Conservation (phyloP, 2,888 invertebrate genomes). For the Muscina levida region DNA sequence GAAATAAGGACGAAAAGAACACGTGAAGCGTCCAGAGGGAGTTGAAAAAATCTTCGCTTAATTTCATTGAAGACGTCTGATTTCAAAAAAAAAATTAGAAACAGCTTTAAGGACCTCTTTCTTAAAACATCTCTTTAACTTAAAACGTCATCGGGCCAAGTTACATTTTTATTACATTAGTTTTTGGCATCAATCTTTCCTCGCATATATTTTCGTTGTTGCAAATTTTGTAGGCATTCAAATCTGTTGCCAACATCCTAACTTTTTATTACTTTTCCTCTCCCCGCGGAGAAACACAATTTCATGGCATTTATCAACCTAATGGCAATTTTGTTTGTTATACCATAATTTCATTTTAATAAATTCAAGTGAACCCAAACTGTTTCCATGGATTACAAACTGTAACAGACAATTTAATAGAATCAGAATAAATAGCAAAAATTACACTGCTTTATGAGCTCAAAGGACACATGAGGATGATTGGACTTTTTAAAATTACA, state of each 20-base stretch:
- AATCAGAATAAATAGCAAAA: conserved; percentile 13
- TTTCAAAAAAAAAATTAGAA: too few species aligned
- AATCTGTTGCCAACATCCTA: background rate
- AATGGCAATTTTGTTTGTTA: background rate
- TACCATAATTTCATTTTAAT: background rate
- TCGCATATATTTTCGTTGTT: background rate
- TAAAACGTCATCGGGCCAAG: too few species aligned
- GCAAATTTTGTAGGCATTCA: background rate
- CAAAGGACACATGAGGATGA: background rate
- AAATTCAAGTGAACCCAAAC: conserved; percentile 1
- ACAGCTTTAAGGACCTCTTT: too few species aligned
- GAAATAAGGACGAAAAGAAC: too few species aligned
- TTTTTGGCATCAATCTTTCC: conserved; percentile 6
- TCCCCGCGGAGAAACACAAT: background rate
- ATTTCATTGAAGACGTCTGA: too few species aligned
- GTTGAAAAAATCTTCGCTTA: too few species aligned
- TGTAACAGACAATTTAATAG: conserved; percentile 36
- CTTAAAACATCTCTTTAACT: too few species aligned
- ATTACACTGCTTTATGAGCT: background rate
- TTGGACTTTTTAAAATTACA: too few species aligned
- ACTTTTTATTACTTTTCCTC: background rate
- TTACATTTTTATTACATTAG: background rate
- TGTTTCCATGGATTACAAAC: conserved; percentile 23
- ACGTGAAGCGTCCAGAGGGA: too few species aligned
- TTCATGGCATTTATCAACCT: conserved; percentile 7